Percentiles rank a stretch among this genome's conserved stretches.
These are phyloP conservation scores for Siniperca scherzeri DNA, from an alignment of 2,797 vertebrate species.

Conservation along the genomic window DNA sequence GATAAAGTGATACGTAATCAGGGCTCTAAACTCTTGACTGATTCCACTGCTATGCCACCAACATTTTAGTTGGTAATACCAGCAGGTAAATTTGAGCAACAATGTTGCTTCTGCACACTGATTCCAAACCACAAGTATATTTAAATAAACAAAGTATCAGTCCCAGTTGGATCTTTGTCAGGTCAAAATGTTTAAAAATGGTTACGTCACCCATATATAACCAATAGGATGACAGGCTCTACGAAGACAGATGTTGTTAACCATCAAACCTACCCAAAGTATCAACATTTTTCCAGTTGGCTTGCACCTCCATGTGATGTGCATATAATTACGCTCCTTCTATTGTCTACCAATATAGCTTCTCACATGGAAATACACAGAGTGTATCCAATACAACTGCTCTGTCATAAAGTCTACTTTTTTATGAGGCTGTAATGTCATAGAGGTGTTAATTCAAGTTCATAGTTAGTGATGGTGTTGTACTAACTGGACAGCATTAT, in stretches of 20 bases:
- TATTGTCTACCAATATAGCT: background rate
- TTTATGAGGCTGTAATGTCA: background rate
- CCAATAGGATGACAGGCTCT: too few species aligned
- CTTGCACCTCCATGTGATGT: background rate
- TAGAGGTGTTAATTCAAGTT: background rate
- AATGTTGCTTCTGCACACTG: background rate
- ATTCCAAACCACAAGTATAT: background rate
- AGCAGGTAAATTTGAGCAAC: background rate
- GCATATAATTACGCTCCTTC: background rate
- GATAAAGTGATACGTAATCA: constrained; percentile 13
- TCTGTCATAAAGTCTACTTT: too few species aligned
- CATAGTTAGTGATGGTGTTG: background rate
- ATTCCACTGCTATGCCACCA: background rate
- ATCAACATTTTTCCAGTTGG: background rate
- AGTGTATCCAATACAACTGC: too few species aligned
- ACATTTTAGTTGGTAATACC: constrained; percentile 15
- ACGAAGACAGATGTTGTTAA: background rate
- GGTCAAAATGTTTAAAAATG: background rate
- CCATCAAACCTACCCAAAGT: background rate
- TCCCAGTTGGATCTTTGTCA: background rate
- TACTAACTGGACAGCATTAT: background rate
- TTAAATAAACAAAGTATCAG: background rate
- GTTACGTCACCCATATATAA: background rate
- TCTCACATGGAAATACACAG: background rate
- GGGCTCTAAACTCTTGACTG: constrained; percentile 1